phyloP scores from a whole-genome alignment of 2,888 invertebrate genomes.

The Limnephilus auricula region DNA sequence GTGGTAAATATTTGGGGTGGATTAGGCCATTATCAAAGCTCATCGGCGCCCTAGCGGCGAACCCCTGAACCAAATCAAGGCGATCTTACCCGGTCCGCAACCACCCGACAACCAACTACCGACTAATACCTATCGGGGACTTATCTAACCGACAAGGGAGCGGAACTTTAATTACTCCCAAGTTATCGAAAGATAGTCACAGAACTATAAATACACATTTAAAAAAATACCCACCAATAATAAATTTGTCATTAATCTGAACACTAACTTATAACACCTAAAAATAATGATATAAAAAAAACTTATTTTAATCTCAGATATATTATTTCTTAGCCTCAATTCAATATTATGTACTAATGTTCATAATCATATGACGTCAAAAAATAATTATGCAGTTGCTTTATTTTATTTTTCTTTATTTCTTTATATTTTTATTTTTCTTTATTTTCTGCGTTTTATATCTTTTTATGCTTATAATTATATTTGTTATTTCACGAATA shows the following conservation, averaged over 20 bases:
- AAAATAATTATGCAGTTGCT: too few species aligned
- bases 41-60: background rate
- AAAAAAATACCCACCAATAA: background rate
- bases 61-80: background rate
- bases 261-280: too few species aligned
- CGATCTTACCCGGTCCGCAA: background rate
- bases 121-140: background rate
- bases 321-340: too few species aligned
- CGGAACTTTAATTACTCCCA: background rate
- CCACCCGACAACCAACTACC: background rate
- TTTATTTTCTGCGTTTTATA: too few species aligned
- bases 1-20: background rate
- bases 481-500: too few species aligned
- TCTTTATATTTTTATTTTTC: too few species aligned
- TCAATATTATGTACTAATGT: too few species aligned
- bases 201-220: background rate
- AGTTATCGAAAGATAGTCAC: background rate
- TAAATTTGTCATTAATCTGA: background rate
- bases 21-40: background rate
- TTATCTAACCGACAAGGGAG: background rate
- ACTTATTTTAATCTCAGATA: too few species aligned
- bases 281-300: too few species aligned
- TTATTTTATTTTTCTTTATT: too few species aligned
- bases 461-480: too few species aligned
- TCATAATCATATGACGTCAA: too few species aligned